Evolutionary conservation across 2,888 invertebrate species (phyloP).

Genomic region (Drosophila hamatofila): DNA sequence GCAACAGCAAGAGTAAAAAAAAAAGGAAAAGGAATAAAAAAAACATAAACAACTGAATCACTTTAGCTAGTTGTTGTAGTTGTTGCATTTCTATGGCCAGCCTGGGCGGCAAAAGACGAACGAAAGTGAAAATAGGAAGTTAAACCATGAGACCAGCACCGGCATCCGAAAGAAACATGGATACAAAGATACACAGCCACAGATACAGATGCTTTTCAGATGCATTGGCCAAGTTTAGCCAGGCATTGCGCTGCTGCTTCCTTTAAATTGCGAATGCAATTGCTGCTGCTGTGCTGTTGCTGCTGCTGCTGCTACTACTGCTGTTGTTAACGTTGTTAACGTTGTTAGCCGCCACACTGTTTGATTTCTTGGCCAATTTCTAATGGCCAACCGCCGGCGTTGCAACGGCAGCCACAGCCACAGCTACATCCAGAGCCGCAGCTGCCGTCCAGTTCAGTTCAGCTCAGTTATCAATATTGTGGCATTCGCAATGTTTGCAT

Average conservation of each 20-base stretch:
- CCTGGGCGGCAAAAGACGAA: constrained; percentile 73
- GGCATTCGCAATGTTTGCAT: constrained; percentile 37
- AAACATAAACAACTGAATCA: constrained; percentile 40
- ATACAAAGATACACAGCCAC: constrained; percentile 21
- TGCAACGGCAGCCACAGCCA: constrained; percentile 23
- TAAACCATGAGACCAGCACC: constrained; percentile 72
- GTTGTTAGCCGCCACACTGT: constrained; percentile 61
- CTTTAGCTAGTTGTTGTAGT: constrained; percentile 41
- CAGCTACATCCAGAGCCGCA: constrained; percentile 17
- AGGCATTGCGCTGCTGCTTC: constrained; percentile 66
- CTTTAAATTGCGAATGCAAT: constrained; percentile 60
- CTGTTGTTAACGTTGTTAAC: constrained; percentile 36
- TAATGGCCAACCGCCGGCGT: constrained; percentile 55
- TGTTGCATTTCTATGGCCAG: constrained; percentile 61
- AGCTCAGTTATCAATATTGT: constrained; percentile 54
- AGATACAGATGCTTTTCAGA: constrained; percentile 42
- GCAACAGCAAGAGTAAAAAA: constrained; percentile 19
- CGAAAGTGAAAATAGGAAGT: constrained; percentile 82
- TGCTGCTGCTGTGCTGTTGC: constrained; percentile 35
- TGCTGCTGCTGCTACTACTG: constrained; percentile 35
- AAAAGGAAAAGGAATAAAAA: constrained; percentile 15
- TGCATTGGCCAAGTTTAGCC: constrained; percentile 71
- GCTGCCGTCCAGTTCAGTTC: constrained; percentile 7
- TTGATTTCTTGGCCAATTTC: constrained; percentile 77
- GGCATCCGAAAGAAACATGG: constrained; percentile 38